phyloP scores from a whole-genome alignment of 2,797 vertebrate species.

The Melanotaenia boesemani region DNA sequence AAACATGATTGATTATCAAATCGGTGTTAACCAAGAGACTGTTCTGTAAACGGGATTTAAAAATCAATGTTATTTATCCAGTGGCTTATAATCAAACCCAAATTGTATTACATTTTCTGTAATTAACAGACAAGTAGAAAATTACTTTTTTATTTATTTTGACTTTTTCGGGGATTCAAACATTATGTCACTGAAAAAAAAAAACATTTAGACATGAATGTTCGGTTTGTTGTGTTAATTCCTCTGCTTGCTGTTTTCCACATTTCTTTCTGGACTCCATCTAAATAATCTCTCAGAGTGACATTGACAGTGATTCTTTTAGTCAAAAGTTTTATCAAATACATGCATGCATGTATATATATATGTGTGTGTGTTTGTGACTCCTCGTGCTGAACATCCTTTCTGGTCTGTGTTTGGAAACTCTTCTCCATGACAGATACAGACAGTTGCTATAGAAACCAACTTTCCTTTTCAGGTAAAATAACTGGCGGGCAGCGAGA shows the following conservation, averaged over 20 bases:
- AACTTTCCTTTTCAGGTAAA: conserved; percentile 58
- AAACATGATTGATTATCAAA: background rate
- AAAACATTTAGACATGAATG: conserved; percentile 20
- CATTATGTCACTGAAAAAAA: background rate
- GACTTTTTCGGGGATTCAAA: background rate
- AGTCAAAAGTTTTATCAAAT: conserved; percentile 57
- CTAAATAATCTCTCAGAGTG: conserved; percentile 48
- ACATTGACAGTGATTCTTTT: conserved; percentile 59
- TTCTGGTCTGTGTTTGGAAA: conserved; percentile 56
- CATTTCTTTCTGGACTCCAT: conserved; percentile 46
- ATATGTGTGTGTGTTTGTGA: conserved; percentile 23
- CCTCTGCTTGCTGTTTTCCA: conserved; percentile 45
- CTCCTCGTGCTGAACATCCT: conserved; percentile 48
- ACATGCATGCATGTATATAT: background rate
- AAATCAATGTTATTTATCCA: background rate
- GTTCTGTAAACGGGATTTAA: background rate
- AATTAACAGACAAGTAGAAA: conserved; percentile 4
- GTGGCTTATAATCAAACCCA: background rate
- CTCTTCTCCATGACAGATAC: conserved; percentile 56
- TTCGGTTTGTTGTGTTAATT: conserved; percentile 24
- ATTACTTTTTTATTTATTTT: background rate
- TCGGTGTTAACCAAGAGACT: background rate
- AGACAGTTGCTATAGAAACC: conserved; percentile 75
- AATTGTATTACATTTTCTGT: background rate
- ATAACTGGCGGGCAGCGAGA: conserved; percentile 22